Base-by-base conservation (phyloP, 1,140 invertebrate genomes). In the Lysiphlebus fabarum region DNA sequence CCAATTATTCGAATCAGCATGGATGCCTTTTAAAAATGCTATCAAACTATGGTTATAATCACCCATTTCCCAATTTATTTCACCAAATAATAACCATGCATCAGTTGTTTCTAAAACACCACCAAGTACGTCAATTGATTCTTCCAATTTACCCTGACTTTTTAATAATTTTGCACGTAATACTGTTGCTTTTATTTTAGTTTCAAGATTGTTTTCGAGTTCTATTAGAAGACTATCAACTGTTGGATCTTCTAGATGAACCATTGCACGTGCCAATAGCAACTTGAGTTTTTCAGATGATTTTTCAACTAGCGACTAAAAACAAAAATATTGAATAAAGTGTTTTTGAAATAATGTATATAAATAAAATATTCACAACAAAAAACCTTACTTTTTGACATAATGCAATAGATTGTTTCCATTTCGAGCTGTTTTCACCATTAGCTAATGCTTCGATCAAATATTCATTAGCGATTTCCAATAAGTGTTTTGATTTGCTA, bases 1-100 rank as follows among this genome's bases (percentile, higher is more conserved):
- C 67, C 84, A 86, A 76, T 86, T 85, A 64, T 88, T 83, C 4
- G 88, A 83, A 74, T 92, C 84, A 11, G 86, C 67, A 70, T 91
- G 88, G 3, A 90, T 86, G 40, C 90, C 86, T 81, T 90, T 87
- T 11, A 91, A 76, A 65, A 90, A 81, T 61, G 83, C 82, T 60
- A 84, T 81, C 33, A 87, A 73, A 62, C 84, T 83, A 62, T 86
- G 83, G 26, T 84, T 75, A 74, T 82, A 84, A 45, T 89, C 73
- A 33, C 79, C 68, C 40, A 85, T 69, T 68, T 86, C 73, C 82
- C 85, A 88, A 69, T 90, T 82, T 55, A 87, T 78, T 69, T 82
- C 82, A 10, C 88, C 90, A 38, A 88, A 74, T 65, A 86, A 81
- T 49, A 87, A 71, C 71, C 80, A 83, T n/a, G 82, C 80, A 67